These are phyloP conservation scores for Argyrosomus japonicus DNA, from an alignment of 2,113 vertebrate genomes.

Conservation along the genomic window DNA sequence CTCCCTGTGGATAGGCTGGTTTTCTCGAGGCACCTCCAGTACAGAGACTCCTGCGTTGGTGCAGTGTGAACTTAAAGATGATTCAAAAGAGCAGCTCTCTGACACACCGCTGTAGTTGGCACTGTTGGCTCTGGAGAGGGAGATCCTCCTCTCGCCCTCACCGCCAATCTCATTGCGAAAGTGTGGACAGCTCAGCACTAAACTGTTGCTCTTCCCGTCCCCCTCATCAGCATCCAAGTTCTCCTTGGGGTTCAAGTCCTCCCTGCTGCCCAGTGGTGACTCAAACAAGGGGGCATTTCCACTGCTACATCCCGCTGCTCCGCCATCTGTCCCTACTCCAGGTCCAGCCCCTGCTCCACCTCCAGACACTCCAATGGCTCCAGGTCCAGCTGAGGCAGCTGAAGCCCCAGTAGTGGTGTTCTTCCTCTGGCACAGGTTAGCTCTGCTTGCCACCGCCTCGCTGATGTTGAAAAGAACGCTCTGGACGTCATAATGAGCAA, in stretches of 20 bases:
- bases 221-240: conserved; percentile 95
- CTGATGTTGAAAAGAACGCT: conserved; percentile 97
- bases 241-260: conserved; percentile 95
- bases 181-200: conserved; percentile 92
- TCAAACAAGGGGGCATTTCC: conserved; percentile 84
- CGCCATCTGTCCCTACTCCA: conserved; percentile 50
- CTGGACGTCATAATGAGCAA: conserved; percentile 98
- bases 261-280: conserved; percentile 93
- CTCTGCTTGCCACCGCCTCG: conserved; percentile 91
- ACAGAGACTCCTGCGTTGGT: conserved; percentile 98
- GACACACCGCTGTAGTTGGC: conserved; percentile 86
- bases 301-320: conserved; percentile 64
- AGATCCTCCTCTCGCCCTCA: conserved; percentile 93
- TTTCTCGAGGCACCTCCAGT: conserved; percentile 94
- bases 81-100: conserved; percentile 96
- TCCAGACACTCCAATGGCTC: conserved; percentile 14
- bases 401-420: conserved; percentile 97
- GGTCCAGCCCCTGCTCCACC: conserved; percentile 46
- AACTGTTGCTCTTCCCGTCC: conserved; percentile 94
- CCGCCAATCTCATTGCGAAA: conserved; percentile 97
- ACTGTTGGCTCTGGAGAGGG: conserved; percentile 91
- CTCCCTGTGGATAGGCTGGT: conserved; percentile 95
- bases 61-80: conserved; percentile 96
- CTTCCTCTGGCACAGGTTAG: conserved; percentile 91
- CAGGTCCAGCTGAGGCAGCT: conserved; percentile 88